Base-by-base conservation (phyloP, 2,113 vertebrate species). In the Lasiurus borealis region DNA sequence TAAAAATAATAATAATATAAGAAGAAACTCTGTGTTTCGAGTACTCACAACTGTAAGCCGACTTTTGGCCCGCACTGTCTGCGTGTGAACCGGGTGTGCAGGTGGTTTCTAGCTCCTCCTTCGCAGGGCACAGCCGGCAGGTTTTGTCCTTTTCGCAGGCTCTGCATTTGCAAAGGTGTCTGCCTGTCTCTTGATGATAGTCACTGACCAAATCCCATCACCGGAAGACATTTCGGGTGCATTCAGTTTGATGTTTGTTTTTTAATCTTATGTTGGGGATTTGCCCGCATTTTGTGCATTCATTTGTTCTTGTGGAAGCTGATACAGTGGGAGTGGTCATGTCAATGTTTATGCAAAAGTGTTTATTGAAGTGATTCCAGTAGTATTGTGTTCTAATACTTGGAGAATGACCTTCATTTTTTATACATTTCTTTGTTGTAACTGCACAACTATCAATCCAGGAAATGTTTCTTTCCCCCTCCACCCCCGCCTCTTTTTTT, bases 371-470 rank as follows among this genome's bases (percentile, higher is more conserved):
- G 97, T 90, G 75, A 98, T 95, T 97, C 98, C 95, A 21, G 93
- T 94, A 78, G 50, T 94, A 77, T 97, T 93, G 11, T 14, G 91
- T 91, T 73, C 68, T 96, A 83, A 95, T 96, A 97, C 97, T 89
- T 96, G 97, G 97, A 97, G 86, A 82, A 97, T 97, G 98, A 98
- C 78, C 95, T 98, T 98, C 95, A 88, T 95, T 62, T 96, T 46
- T 95, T 96, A 96, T 88, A 57, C 94, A 82, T 88, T 91, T 84
- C 82, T 95, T 96, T 97, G 76, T 96, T 87, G 97, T 89, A 98
- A 93, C 34, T 94, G 8, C 85, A 86, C 52, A 96, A 78, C 36
- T 95, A 71, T 82, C 95, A 97, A 97, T 85, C 84, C 87, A 95
- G 85, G 87, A 95, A 85, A 64, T 94, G 72, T 93, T 82, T 40